These are phyloP conservation scores for Alviniconcha marisindica DNA, from an alignment of 1,140 invertebrate genomes.

Conservation along the genomic window DNA sequence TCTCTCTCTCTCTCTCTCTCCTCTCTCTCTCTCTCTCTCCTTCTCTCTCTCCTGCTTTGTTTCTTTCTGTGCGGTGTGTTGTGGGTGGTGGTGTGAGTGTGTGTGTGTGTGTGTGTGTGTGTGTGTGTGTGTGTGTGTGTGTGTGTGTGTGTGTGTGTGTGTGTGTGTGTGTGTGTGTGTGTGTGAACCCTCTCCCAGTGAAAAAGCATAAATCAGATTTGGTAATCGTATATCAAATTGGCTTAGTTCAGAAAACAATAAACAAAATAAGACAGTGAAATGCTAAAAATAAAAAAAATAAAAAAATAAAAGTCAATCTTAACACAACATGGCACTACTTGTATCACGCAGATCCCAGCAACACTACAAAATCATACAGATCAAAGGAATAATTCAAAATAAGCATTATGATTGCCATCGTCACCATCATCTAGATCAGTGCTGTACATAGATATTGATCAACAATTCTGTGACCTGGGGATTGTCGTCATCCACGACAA, in stretches of 20 bases:
- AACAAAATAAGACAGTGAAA: neutral
- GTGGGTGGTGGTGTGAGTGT: neutral
- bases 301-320: neutral
- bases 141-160: neutral
- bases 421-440: too few species aligned
- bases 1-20: too few species aligned
- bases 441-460: too few species aligned
- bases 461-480: too few species aligned
- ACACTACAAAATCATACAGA: too few species aligned
- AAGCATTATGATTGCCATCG: too few species aligned
- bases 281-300: neutral
- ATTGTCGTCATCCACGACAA: too few species aligned
- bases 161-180: neutral
- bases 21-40: too few species aligned
- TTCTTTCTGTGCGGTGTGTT: too few species aligned
- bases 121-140: slow-evolving; percentile 4
- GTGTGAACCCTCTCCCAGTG: neutral
- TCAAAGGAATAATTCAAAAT: too few species aligned
- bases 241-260: neutral
- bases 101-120: neutral
- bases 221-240: neutral
- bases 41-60: too few species aligned
- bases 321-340: too few species aligned
- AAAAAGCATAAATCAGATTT: neutral
- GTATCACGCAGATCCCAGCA: neutral